Evolutionary conservation across 2,888 invertebrate genomes (phyloP).

Genomic region (Epiblema foenella): DNA sequence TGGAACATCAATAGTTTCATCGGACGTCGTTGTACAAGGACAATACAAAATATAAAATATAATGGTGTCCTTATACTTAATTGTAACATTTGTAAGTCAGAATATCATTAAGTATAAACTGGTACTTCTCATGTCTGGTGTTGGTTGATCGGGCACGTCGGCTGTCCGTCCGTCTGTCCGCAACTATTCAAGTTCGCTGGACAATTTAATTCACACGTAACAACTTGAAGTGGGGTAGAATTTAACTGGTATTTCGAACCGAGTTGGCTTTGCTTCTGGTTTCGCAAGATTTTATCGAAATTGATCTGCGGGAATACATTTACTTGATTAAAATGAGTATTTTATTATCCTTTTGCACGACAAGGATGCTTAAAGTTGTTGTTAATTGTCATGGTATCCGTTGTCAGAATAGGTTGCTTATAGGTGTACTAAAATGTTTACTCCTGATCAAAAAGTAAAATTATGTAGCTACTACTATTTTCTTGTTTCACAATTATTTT

Average conservation of each 20-base stretch:
- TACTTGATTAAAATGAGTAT: neutral
- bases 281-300: constrained; percentile 16
- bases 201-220: constrained; percentile 39
- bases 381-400: no score
- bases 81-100: constrained; percentile 3
- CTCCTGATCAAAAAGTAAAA: no score
- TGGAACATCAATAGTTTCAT: neutral
- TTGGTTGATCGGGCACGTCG: constrained; percentile 23
- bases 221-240: constrained; percentile 24
- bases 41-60: neutral
- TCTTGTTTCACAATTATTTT: no score
- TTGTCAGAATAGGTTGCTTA: no score
- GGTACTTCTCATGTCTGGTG: constrained; percentile 11
- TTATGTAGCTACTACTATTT: no score
- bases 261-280: constrained; percentile 1
- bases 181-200: constrained; percentile 25
- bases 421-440: no score
- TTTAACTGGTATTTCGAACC: constrained; percentile 13
- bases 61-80: neutral
- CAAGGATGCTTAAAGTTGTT: neutral
- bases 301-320: neutral
- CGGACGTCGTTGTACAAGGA: neutral
- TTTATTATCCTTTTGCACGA: neutral
- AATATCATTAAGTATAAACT: constrained; percentile 14
- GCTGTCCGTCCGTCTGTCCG: constrained; percentile 31